These are phyloP conservation scores for Epirrita christyi DNA, from an alignment of 2,888 invertebrate species.

Conservation along the genomic window DNA sequence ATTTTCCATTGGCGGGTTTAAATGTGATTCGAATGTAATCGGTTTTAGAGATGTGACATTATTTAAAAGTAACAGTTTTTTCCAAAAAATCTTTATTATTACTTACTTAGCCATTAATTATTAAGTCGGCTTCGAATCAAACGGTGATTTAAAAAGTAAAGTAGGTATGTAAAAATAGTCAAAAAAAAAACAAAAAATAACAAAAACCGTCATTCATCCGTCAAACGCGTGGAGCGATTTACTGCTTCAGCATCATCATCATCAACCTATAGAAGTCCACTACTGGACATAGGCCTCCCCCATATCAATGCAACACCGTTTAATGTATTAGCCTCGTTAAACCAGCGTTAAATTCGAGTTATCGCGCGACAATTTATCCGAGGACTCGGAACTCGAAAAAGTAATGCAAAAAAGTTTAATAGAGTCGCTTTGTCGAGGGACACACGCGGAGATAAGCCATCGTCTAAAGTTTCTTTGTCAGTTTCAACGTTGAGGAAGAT, in stretches of 20 bases:
- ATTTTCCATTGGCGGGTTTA: conserved; percentile 16
- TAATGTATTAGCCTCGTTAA: conserved; percentile 80
- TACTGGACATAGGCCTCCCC: too few species aligned
- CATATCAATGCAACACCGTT: too few species aligned
- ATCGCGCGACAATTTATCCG: conserved; percentile 76
- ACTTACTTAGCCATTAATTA: too few species aligned
- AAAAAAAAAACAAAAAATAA: conserved; percentile 26
- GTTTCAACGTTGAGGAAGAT: conserved; percentile 21
- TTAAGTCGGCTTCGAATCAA: too few species aligned
- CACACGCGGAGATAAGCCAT: conserved; percentile 36
- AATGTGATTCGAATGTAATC: background rate
- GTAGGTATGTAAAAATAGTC: too few species aligned
- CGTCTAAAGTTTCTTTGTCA: conserved; percentile 36
- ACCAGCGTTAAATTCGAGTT: conserved; percentile 71
- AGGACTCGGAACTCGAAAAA: conserved; percentile 57
- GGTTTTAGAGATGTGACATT: too few species aligned
- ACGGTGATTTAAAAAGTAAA: too few species aligned
- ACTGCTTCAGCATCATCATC: too few species aligned
- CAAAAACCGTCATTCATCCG: conserved; percentile 45
- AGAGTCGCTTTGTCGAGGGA: conserved; percentile 58
- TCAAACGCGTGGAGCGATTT: conserved; percentile 57
- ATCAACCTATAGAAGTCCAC: too few species aligned
- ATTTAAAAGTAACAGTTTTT: too few species aligned
- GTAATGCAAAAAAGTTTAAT: conserved; percentile 75
- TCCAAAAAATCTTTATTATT: too few species aligned